Evolutionary conservation across 2,113 vertebrate genomes (phyloP), one percentile per base, ranked within the genome.

Genomic region (Nesoenas mayeri): DNA sequence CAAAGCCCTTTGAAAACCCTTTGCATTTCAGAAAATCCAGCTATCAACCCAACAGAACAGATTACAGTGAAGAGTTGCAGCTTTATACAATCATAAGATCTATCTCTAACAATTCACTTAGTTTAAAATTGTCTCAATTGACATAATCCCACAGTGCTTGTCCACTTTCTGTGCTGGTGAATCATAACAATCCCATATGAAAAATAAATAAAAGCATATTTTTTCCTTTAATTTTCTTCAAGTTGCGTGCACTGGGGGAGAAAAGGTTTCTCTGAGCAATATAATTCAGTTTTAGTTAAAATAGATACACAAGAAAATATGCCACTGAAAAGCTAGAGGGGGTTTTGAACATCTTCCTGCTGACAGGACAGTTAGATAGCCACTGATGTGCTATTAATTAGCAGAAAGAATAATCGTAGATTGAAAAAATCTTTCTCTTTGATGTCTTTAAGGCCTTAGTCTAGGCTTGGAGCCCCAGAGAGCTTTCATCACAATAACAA

Each of bases 311-410:
- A 83, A 94, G 72, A 89, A 96, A 90, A 72, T 69, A 89, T 83
- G 65, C 54, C 85, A 92, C 47, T 60, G 88, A 56, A 92, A 79
- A 88, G 54, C 91, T 56, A 19, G 72, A 80, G 92, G 77, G 71
- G 56, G 5, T 58, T 93, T 88, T 60, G 56, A 86, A 71, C 71
- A 60, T 91, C 51, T 78, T 79, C 65, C 54, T 94, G 90, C 93
- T 96, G 88, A 57, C 83, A 93, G 83, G 87, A 77, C 51, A 48
- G 62, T 58, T 8, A 85, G 69, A 56, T n/a, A 69, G 48, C 38
- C 71, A 79, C 48, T 75, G 93, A 72, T 18, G 69, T 83, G 71
- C 80, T 86, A 72, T 91, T 93, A 92, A 94, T 92, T 84, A 94
- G 40, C 70, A 93, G 66, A 72, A 93, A 65, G 25, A 57, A n/a